Conservation (phyloP, 2,113 vertebrate genomes). For the Dasyprocta punctata region DNA sequence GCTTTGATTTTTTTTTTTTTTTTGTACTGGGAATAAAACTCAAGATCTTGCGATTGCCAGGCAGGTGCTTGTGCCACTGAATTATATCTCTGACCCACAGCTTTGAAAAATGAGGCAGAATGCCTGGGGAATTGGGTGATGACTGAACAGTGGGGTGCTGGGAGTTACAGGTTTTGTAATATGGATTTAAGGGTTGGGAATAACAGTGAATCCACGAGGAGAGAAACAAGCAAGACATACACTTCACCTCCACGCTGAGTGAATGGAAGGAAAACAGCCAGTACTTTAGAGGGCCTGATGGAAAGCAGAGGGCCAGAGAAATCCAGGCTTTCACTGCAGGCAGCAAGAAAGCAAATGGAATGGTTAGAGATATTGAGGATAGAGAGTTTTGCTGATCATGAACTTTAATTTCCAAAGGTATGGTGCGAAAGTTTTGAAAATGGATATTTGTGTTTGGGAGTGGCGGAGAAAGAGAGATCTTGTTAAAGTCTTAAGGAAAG, state of each 20-base stretch:
- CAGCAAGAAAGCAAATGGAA: neutral
- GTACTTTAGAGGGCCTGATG: neutral
- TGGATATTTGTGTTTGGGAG: neutral
- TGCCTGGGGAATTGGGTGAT: neutral
- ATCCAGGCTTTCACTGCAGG: neutral
- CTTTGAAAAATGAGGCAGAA: neutral
- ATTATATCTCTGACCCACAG: too few species aligned
- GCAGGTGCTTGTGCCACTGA: too few species aligned
- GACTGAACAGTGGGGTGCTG: neutral
- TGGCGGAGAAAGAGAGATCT: neutral
- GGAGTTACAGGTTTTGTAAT: neutral
- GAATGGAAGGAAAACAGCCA: neutral
- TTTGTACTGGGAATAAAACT: too few species aligned
- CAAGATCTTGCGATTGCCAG: too few species aligned
- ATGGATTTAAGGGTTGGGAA: neutral
- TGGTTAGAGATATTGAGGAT: neutral
- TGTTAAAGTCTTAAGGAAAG: neutral
- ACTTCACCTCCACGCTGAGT: neutral
- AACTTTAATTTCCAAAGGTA: neutral
- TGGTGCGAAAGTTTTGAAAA: neutral
- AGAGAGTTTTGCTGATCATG: neutral
- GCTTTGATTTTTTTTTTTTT: neutral
- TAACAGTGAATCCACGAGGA: neutral
- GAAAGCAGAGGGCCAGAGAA: neutral
- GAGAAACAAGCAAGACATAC: neutral